Base-by-base conservation (phyloP, 2,113 vertebrate species). In the Vireo altiloquus region DNA sequence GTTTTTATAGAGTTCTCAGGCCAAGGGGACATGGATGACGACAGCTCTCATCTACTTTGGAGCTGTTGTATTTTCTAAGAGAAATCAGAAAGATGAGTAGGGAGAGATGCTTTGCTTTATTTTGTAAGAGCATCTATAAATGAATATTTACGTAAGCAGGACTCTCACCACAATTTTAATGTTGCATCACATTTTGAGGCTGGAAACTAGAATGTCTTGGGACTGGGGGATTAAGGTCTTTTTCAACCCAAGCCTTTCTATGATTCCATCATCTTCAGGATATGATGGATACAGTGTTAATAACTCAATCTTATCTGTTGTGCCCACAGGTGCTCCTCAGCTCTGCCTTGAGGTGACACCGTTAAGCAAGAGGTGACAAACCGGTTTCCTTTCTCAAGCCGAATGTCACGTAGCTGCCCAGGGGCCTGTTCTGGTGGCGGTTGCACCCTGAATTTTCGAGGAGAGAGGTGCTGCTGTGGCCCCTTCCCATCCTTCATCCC, bases 361-460 rank as follows among this genome's bases (percentile, higher is more conserved):
- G 0, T 86, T 61, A 94, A 79, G 94, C 75, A 89, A 91, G 92
- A 95, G 85, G 71, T 69, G 68, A 93, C 74, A 90, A 94, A 92
- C 87, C 1, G 7, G 94, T 94, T 96, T 88, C 94, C 66, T 72
- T 69, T 60, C 90, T 61, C 90, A 39, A 54, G 66, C 68, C 1
- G 2, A 60, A 74, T 42, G 85, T 90, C 94, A 94, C 24, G 15
- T 66, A 94, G 30, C 39, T 39, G 76, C 70, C 30, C 25, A 60
- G 33, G 59, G 50, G 53, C 35, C 23, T 0, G 0, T 37, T 78
- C 42, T 39, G 57, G 61, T 49, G 66, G 23, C 1, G 2, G 37
- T 5, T 42, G 24, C 19, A 6, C 72, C 40, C 70, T 57, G n/a
- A 25, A 59, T 84, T 93, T 57, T 47, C 25, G 33, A 68, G 82